A percentile compares a stretch with the other conserved stretches of the same genome.
Conservation (phyloP, 2,797 vertebrate genomes). For the Schizopygopsis malacanthus region DNA sequence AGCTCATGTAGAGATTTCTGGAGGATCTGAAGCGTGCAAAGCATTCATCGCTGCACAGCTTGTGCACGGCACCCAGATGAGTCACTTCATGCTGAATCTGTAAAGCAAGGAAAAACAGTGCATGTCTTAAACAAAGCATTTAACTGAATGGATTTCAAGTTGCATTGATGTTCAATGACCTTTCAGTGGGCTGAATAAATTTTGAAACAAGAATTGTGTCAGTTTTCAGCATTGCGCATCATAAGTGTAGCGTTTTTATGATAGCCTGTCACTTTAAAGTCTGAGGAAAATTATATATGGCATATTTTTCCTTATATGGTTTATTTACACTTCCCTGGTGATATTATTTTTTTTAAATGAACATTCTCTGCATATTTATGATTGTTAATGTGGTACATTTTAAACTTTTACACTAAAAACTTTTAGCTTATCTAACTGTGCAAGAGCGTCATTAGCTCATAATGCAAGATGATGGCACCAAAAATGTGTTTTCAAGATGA, state of each 20-base stretch:
- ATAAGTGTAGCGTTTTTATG: neutral
- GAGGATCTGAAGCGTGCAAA: conserved; percentile 93
- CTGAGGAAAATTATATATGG: neutral
- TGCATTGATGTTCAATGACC: neutral
- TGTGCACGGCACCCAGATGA: conserved; percentile 93
- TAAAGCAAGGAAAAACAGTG: neutral
- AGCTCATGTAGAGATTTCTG: conserved; percentile 96
- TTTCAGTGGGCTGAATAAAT: neutral
- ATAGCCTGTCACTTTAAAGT: neutral
- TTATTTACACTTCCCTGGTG: neutral
- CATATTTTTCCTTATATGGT: neutral
- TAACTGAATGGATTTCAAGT: neutral
- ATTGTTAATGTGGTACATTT: neutral
- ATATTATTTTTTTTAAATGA: neutral
- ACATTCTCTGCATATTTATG: neutral
- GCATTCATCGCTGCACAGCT: conserved; percentile 93
- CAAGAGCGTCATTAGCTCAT: neutral
- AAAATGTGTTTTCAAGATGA: neutral
- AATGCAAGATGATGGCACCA: neutral
- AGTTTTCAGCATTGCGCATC: neutral
- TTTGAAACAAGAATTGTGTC: neutral
- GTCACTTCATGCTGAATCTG: conserved; percentile 96
- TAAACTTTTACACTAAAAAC: neutral
- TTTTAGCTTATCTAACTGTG: neutral
- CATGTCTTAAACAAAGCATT: neutral